Conservation (phyloP, 2,113 vertebrate genomes). For the Pteropus alecto region DNA sequence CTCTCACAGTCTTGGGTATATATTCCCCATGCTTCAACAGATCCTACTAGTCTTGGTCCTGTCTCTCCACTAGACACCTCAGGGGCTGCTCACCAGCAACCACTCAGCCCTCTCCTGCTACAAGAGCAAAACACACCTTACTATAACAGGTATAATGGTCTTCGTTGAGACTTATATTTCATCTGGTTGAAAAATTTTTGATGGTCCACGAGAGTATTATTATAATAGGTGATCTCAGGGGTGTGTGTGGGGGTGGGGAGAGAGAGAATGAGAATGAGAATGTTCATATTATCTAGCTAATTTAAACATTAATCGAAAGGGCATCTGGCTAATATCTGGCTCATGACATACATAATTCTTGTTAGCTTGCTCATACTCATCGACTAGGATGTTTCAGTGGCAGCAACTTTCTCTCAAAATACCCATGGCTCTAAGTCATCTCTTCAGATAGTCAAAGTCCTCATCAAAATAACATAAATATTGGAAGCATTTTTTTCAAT, state of each 20-base stretch:
- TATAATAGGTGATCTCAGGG: background rate
- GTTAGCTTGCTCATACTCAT: background rate
- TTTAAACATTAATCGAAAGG: background rate
- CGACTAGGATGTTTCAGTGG: background rate
- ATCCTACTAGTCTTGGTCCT: background rate
- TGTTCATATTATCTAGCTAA: background rate
- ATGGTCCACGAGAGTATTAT: background rate
- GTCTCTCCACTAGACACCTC: background rate
- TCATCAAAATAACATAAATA: background rate
- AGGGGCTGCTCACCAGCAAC: background rate
- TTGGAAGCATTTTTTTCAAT: background rate
- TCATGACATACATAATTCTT: background rate
- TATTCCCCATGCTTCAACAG: fast-evolving
- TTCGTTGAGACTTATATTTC: background rate
- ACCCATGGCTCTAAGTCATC: background rate
- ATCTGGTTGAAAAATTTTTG: background rate
- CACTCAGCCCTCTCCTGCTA: background rate
- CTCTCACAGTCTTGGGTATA: no score
- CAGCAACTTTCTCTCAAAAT: background rate
- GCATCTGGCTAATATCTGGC: background rate
- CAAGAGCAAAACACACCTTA: background rate
- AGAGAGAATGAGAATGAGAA: background rate
- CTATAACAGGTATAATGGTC: background rate
- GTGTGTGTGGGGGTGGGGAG: background rate
- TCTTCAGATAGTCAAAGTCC: background rate